A percentile compares a stretch with the other conserved stretches of the same genome.
phyloP scores from a whole-genome alignment of 2,888 invertebrate species.

The Mythimna ferrago region DNA sequence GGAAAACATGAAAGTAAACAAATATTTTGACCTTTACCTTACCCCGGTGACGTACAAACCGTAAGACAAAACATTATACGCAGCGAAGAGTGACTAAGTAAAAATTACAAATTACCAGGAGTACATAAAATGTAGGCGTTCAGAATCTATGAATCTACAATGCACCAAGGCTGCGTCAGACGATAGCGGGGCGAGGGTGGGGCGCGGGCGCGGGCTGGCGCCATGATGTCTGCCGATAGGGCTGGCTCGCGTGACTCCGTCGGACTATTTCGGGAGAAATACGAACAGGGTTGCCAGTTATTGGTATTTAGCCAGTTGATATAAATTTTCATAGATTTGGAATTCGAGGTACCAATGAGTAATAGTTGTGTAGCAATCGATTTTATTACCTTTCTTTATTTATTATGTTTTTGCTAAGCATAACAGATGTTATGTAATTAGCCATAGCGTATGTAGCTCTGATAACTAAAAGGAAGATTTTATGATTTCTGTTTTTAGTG shows the following conservation, averaged over 20 bases:
- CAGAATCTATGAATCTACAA: constrained; percentile 68
- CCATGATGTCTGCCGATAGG: constrained; percentile 83
- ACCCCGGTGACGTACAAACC: constrained; percentile 10
- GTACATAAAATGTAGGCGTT: constrained; percentile 62
- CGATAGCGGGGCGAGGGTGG: constrained; percentile 53
- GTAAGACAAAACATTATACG: constrained; percentile 15
- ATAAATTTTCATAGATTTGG: constrained; percentile 57
- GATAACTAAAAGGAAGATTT: not conserved
- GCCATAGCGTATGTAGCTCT: not conserved
- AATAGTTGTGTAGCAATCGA: constrained; percentile 31
- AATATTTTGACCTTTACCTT: constrained; percentile 14
- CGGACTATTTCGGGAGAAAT: constrained; percentile 69
- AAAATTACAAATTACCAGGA: constrained; percentile 55
- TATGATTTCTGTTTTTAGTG: constrained; percentile 4
- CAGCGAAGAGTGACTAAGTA: constrained; percentile 45
- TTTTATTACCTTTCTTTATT: constrained; percentile 30
- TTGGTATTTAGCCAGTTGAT: constrained; percentile 60
- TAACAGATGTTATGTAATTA: constrained; percentile 26
- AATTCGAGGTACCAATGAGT: constrained; percentile 53
- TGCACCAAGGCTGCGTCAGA: constrained; percentile 71
- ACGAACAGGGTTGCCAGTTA: constrained; percentile 67
- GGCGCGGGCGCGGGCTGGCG: constrained; percentile 67
- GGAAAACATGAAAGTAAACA: not conserved
- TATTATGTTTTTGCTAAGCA: constrained; percentile 10
- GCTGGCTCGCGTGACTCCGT: constrained; percentile 75